phyloP scores from a whole-genome alignment of 2,113 vertebrate species.

The Epinephelus lanceolatus region DNA sequence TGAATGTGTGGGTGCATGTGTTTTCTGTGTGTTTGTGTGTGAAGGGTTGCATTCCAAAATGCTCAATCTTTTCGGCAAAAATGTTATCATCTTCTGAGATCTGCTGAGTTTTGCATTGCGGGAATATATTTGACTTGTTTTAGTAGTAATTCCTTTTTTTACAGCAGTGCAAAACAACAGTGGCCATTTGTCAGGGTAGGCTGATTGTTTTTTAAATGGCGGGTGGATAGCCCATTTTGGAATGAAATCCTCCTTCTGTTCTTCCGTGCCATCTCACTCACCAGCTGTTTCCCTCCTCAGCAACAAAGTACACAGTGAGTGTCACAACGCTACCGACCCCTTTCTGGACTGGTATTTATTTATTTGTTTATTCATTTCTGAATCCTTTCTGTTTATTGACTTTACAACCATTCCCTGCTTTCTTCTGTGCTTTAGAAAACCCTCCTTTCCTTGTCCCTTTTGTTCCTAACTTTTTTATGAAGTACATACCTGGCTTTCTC shows the following conservation, averaged over 20 bases:
- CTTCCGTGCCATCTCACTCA: slow-evolving; percentile 82
- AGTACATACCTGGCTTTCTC: slow-evolving; percentile 60
- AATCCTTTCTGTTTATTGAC: slow-evolving; percentile 71
- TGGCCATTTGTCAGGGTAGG: not conserved
- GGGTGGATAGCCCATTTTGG: slow-evolving; percentile 64
- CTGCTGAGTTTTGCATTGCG: slow-evolving; percentile 16
- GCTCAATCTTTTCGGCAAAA: slow-evolving; percentile 10
- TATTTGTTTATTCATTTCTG: slow-evolving; percentile 83
- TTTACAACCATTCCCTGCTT: slow-evolving; percentile 68
- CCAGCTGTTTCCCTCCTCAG: slow-evolving; percentile 89
- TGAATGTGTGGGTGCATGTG: slow-evolving; percentile 7
- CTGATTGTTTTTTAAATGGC: slow-evolving; percentile 14
- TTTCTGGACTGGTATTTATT: slow-evolving; percentile 90
- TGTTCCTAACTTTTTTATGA: slow-evolving; percentile 49
- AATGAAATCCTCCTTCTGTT: slow-evolving; percentile 76
- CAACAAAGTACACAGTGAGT: slow-evolving; percentile 88
- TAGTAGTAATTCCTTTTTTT: slow-evolving; percentile 1
- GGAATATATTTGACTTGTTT: slow-evolving; percentile 14
- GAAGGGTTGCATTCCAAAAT: slow-evolving; percentile 79
- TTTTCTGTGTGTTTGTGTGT: slow-evolving; percentile 51
- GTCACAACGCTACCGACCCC: slow-evolving; percentile 85
- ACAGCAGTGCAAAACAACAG: not conserved
- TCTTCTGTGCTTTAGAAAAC: slow-evolving; percentile 66
- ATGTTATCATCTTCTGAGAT: not conserved
- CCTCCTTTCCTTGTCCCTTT: slow-evolving; percentile 53